A percentile compares a stretch with the other conserved stretches of the same genome.
Evolutionary conservation across 2,888 invertebrate species (phyloP).

Genomic region (Troides aeacus): DNA sequence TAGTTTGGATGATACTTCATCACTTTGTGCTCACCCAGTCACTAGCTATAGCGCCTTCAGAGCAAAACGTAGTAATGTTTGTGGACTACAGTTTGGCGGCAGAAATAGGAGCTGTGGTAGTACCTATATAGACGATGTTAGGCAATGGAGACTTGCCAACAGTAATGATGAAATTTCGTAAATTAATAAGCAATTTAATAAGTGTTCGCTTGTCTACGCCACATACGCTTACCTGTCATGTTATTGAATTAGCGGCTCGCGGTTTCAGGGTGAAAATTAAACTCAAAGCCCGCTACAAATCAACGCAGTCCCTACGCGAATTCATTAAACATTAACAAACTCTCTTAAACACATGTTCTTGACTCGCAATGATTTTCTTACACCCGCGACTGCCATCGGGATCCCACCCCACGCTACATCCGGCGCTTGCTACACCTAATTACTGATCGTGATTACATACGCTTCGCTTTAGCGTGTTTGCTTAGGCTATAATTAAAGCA

Average conservation of each 20-base stretch:
- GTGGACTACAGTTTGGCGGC: too few species aligned
- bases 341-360: conserved; percentile 75
- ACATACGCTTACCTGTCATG: conserved; percentile 52
- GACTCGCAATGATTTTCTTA: conserved; percentile 56
- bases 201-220: conserved; percentile 36
- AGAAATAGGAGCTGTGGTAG: too few species aligned
- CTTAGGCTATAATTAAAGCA: conserved; percentile 72
- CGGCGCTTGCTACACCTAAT: conserved; percentile 55
- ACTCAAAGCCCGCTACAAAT: conserved; percentile 65
- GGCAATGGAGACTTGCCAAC: background rate
- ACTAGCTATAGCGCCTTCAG: too few species aligned
- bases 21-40: too few species aligned
- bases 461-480: conserved; percentile 55
- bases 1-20: too few species aligned
- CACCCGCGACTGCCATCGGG: conserved; percentile 33
- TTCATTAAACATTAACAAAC: conserved; percentile 78
- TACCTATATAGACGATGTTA: too few species aligned
- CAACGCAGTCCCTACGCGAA: conserved; percentile 54
- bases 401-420: conserved; percentile 34
- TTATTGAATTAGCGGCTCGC: conserved; percentile 68
- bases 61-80: too few species aligned
- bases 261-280: conserved; percentile 63
- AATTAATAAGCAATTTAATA: conserved; percentile 30
- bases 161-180: background rate
- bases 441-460: conserved; percentile 74